A percentile compares a stretch with the other conserved stretches of the same genome.
Evolutionary conservation across 1,140 invertebrate genomes (phyloP).

Genomic region (Eubasilissa regina): DNA sequence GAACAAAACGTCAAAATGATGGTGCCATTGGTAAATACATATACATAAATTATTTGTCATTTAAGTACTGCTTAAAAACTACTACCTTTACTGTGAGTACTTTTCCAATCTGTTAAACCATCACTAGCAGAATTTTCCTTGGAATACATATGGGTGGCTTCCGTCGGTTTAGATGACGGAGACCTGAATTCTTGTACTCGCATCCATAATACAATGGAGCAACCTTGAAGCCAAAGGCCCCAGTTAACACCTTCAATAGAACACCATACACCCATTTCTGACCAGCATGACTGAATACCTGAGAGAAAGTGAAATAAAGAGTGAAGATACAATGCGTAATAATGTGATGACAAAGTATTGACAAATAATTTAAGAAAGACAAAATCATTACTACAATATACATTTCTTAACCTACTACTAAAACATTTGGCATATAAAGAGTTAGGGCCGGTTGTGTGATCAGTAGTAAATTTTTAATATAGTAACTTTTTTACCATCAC

Average conservation of each 20-base stretch:
- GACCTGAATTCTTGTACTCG: slow-evolving; percentile 61
- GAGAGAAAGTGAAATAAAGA: background rate
- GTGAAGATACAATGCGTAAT: too few species aligned
- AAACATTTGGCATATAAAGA: too few species aligned
- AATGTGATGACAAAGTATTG: too few species aligned
- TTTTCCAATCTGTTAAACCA: slow-evolving; percentile 62
- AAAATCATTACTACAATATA: too few species aligned
- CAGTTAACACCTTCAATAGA: slow-evolving; percentile 75
- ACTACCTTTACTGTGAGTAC: slow-evolving; percentile 45
- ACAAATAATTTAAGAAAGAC: too few species aligned
- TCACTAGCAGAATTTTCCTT: slow-evolving; percentile 58
- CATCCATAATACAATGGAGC: slow-evolving; percentile 75
- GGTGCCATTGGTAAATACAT: too few species aligned
- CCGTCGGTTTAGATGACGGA: slow-evolving; percentile 51
- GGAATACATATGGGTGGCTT: slow-evolving; percentile 33
- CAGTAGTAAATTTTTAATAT: too few species aligned
- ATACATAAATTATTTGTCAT: background rate
- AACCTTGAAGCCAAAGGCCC: slow-evolving; percentile 77
- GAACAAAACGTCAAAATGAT: too few species aligned
- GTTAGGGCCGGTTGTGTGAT: too few species aligned
- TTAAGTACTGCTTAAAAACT: background rate
- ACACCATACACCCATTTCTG: slow-evolving; percentile 72
- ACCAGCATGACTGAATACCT: slow-evolving; percentile 70
- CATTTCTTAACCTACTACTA: too few species aligned
- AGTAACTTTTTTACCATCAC: too few species aligned